Base-by-base conservation (phyloP, 2,888 invertebrate genomes). In the Andrena bucephala region DNA sequence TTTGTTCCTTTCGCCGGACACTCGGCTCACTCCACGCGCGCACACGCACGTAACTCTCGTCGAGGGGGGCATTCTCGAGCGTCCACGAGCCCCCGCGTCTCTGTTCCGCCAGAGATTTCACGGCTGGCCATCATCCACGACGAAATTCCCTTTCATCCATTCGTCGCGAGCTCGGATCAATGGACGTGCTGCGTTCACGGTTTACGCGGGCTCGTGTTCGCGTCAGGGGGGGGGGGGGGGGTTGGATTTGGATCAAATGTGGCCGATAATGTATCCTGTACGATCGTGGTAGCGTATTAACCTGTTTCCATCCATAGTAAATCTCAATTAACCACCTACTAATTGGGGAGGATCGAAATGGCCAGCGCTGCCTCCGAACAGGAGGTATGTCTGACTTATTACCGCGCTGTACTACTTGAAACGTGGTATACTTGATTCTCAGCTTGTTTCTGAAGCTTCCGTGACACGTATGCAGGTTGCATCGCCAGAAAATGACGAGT, bases 1-100 rank as follows among this genome's bases (percentile, higher is more conserved):
- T 67, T 65, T 66, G 67, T 33, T 72, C 78, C 33, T 75, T 70
- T 69, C 79, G 57, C 65, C 60, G 54, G 60, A 50, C 71, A 57
- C 72, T 67, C 13, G 69, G 59, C 59, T n/a, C 57, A 20, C 59
- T 69, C 5, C 27, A 24, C 54, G 54, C 68, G 20, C 24, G n/a
- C 10, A n/a, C 57, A 36, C 48, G 54, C 68, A 69, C 77, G 65
- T 31, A 36, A 42, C 36, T 50, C 48, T 33, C 67, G 66, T 48
- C 70, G 60, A 78, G 54, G 2, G 2, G 50, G 31, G 36, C 52
- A 63, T 29, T 63, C 67, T 50, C 7, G 7, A 27, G 27, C 63
- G 36, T n/a, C 16, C 52, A 10, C 57, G 50, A 59, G 20, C 36
- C 2, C 20, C 6, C 27, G 42, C 24, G 33, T 65, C 27, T n/a